Percentiles rank a stretch among this genome's conserved stretches.
Conservation (phyloP, 2,888 invertebrate genomes). For the Melanostoma mellinum region DNA sequence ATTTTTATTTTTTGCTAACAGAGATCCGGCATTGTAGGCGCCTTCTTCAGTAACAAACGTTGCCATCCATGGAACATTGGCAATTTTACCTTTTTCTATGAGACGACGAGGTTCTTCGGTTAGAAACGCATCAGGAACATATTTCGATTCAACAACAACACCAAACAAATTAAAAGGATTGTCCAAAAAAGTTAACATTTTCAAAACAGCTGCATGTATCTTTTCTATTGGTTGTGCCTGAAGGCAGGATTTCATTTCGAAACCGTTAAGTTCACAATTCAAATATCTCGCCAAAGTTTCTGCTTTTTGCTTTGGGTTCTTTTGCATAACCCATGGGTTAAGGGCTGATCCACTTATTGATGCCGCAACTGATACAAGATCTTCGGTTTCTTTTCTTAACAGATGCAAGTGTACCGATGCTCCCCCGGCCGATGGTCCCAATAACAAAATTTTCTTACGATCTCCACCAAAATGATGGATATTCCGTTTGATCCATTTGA, state of each 20-base stretch:
- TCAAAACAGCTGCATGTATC: constrained; percentile 82
- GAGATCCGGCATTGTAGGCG: constrained; percentile 85
- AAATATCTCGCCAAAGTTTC: constrained; percentile 85
- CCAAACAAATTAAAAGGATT: constrained; percentile 88
- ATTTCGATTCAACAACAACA: constrained; percentile 85
- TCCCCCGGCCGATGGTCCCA: constrained; percentile 89
- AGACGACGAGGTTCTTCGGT: constrained; percentile 85
- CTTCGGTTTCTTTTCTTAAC: constrained; percentile 85
- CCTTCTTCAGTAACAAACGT: constrained; percentile 88
- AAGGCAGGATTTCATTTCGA: constrained; percentile 85
- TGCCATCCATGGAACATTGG: constrained; percentile 86
- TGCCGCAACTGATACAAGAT: constrained; percentile 78
- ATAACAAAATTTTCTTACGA: constrained; percentile 86
- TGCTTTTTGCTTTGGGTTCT: constrained; percentile 82
- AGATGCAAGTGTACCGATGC: constrained; percentile 89
- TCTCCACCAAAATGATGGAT: constrained; percentile 88
- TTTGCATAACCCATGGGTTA: constrained; percentile 84
- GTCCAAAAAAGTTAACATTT: constrained; percentile 79
- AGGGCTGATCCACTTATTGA: constrained; percentile 87
- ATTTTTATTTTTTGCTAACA: constrained; percentile 77
- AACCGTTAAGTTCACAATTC: constrained; percentile 84
- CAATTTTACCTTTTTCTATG: constrained; percentile 84
- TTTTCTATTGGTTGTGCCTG: constrained; percentile 84
- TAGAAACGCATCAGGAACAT: constrained; percentile 84
- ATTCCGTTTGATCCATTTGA: constrained; percentile 87